phyloP scores from a whole-genome alignment of 2,888 invertebrate species.

The Trissolcus brochymenae region DNA sequence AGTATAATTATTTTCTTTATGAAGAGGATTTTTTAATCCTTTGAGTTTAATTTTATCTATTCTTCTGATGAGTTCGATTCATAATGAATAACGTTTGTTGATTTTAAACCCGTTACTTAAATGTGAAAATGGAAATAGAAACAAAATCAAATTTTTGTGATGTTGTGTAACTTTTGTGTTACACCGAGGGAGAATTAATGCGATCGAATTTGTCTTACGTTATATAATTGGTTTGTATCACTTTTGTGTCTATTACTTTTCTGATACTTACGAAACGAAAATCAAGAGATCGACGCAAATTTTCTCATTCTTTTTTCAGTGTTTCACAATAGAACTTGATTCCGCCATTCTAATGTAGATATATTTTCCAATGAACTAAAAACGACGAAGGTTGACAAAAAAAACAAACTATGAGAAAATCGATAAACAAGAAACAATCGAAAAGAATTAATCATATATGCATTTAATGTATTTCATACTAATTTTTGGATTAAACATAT shows the following conservation, averaged over 20 bases:
- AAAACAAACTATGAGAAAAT: constrained; percentile 49
- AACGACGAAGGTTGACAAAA: constrained; percentile 66
- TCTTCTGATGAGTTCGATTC: constrained; percentile 4
- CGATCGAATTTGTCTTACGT: constrained; percentile 53
- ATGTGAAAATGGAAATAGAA: not conserved
- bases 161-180: not conserved
- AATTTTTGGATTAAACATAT: constrained; percentile 77
- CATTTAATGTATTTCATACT: constrained; percentile 77
- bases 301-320: not conserved
- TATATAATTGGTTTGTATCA: constrained; percentile 21
- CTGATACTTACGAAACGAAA: constrained; percentile 57
- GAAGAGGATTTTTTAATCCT: constrained; percentile 47
- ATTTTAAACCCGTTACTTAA: constrained; percentile 41
- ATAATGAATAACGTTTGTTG: constrained; percentile 9
- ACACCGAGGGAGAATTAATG: constrained; percentile 31
- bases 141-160: not conserved
- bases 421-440: constrained; percentile 45
- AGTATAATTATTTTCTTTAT: constrained; percentile 72
- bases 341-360: constrained; percentile 70
- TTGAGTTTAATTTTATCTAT: constrained; percentile 20
- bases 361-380: constrained; percentile 44
- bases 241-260: constrained; percentile 30
- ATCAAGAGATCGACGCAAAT: too few species aligned
- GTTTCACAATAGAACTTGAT: constrained; percentile 11
- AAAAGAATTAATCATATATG: constrained; percentile 75